Percentiles rank a stretch among this genome's conserved stretches.
These are phyloP conservation scores for Heliangelus exortis DNA, from an alignment of 2,797 vertebrate species.

Conservation along the genomic window DNA sequence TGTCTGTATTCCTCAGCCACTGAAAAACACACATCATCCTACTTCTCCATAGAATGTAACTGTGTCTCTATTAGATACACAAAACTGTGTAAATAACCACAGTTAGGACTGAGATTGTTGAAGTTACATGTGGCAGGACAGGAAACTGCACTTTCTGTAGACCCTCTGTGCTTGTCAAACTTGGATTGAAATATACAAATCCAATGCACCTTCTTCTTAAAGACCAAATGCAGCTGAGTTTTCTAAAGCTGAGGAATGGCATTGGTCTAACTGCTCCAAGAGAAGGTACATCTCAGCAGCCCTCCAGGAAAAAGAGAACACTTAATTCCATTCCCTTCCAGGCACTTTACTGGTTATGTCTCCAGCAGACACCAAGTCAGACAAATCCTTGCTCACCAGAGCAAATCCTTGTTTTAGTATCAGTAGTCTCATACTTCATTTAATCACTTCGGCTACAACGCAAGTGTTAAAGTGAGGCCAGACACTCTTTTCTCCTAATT, in stretches of 20 bases:
- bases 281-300: not conserved
- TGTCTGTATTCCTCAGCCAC: not conserved
- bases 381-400: not conserved
- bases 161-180: not conserved
- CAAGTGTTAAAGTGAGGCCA: not conserved
- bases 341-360: not conserved
- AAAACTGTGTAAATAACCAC: fast-evolving
- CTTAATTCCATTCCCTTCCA: not conserved
- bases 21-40: not conserved
- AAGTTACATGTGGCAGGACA: not conserved
- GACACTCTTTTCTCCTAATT: not conserved
- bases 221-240: not conserved
- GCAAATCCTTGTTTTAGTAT: not conserved
- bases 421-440: not conserved
- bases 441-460: not conserved
- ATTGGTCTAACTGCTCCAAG: not conserved
- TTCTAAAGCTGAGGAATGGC: not conserved
- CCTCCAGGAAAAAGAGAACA: not conserved
- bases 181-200: not conserved
- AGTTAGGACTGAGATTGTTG: not conserved
- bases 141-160: not conserved
- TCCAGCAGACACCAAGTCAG: not conserved
- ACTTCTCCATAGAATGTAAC: not conserved
- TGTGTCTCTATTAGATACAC: not conserved
- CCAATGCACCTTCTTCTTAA: not conserved